phyloP scores from a whole-genome alignment of 2,797 vertebrate genomes.

The Falco concolor region DNA sequence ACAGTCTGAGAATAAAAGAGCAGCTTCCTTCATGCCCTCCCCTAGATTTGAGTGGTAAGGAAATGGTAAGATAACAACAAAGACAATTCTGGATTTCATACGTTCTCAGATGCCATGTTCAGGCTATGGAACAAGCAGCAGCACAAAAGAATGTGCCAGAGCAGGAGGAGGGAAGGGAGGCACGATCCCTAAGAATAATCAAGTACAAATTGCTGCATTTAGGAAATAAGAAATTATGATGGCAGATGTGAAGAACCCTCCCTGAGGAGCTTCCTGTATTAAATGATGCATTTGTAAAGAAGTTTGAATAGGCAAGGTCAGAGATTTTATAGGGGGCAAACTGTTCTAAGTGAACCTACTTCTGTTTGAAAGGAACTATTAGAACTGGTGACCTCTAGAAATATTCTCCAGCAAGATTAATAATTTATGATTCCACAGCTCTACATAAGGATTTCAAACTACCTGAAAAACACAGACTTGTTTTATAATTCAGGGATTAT shows the following conservation, averaged over 20 bases:
- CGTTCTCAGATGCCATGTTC: not conserved
- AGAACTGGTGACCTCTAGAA: conserved; percentile 27
- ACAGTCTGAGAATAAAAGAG: not conserved
- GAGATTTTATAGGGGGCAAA: conserved; percentile 32
- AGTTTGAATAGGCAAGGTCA: conserved; percentile 46
- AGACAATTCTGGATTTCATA: conserved; percentile 17
- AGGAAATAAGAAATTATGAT: conserved; percentile 55
- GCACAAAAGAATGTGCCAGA: conserved; percentile 24
- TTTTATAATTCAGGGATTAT: not conserved
- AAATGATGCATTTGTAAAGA: conserved; percentile 48
- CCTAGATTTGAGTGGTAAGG: not conserved
- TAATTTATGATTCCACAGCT: conserved; percentile 6
- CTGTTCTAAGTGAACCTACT: conserved; percentile 14
- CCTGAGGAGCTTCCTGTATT: conserved; percentile 37
- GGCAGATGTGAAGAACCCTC: conserved; percentile 59
- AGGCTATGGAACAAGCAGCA: not conserved
- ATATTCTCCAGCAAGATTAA: conserved; percentile 17
- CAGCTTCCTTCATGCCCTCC: not conserved
- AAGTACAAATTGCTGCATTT: conserved; percentile 51
- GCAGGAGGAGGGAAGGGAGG: not conserved
- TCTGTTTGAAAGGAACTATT: conserved; percentile 22
- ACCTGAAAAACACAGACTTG: not conserved
- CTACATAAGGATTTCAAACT: not conserved
- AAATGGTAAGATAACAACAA: not conserved
- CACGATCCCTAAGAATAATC: conserved; percentile 31